Evolutionary conservation across 2,797 vertebrate genomes (phyloP).

Genomic region (Gambelia wislizenii): DNA sequence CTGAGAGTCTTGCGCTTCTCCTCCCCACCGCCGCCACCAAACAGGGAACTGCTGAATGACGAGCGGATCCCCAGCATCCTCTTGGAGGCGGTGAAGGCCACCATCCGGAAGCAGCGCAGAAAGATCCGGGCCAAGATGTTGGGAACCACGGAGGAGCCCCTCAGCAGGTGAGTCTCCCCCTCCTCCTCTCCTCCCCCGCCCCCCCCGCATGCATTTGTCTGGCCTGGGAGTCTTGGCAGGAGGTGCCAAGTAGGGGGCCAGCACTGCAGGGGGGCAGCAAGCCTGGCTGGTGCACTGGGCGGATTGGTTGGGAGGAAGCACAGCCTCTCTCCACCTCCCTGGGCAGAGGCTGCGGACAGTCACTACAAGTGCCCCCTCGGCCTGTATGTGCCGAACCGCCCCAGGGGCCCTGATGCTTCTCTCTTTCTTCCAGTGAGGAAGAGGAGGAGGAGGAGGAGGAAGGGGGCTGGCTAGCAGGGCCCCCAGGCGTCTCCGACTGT

Average conservation of each 20-base stretch:
- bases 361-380: too few species aligned
- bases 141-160: conserved; percentile 84
- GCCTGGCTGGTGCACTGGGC: too few species aligned
- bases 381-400: too few species aligned
- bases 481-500: conserved; percentile 67
- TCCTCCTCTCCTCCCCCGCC: background rate
- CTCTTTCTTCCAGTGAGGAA: conserved; percentile 81
- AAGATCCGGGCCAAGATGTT: conserved; percentile 98
- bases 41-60: conserved; percentile 92
- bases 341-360: too few species aligned
- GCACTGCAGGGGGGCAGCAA: too few species aligned
- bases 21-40: background rate
- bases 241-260: too few species aligned
- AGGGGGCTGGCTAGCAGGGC: conserved; percentile 80
- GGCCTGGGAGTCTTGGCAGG: too few species aligned
- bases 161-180: conserved; percentile 83
- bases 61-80: conserved; percentile 90
- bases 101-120: conserved; percentile 88
- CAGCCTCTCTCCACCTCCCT: too few species aligned
- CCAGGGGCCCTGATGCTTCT: background rate
- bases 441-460: conserved; percentile 84
- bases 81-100: conserved; percentile 87
- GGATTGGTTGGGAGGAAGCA: too few species aligned
- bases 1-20: background rate
- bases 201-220: too few species aligned